phyloP scores from a whole-genome alignment of 1,140 invertebrate genomes.

The Cydia strobilella region DNA sequence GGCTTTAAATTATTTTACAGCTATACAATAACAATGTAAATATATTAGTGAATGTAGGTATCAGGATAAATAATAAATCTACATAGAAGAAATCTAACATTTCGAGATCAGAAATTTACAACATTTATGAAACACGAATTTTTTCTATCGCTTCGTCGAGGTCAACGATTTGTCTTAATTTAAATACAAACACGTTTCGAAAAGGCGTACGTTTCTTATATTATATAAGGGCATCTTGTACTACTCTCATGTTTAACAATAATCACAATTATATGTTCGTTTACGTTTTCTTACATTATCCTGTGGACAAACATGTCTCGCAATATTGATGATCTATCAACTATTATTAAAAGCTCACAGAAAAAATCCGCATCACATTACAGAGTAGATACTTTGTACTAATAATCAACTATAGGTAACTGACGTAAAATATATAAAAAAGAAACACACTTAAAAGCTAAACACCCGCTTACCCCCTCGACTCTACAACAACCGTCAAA shows the following conservation, averaged over 20 bases:
- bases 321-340: slow-evolving; percentile 15
- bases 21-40: slow-evolving; percentile 77
- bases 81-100: slow-evolving; percentile 74
- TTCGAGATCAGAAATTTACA: slow-evolving; percentile 67
- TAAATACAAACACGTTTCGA: slow-evolving; percentile 48
- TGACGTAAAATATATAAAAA: slow-evolving; percentile 62
- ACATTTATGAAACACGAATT: slow-evolving; percentile 54
- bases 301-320: slow-evolving; percentile 15
- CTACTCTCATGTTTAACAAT: slow-evolving; percentile 28
- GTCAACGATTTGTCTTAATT: slow-evolving; percentile 28
- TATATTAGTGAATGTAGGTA: slow-evolving; percentile 61
- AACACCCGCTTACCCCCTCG: slow-evolving; percentile 55
- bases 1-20: slow-evolving; percentile 65
- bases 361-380: slow-evolving; percentile 40
- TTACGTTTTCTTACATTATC: slow-evolving; percentile 26
- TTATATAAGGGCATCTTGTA: slow-evolving; percentile 26
- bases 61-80: slow-evolving; percentile 71
- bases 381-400: slow-evolving; percentile 60
- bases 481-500: slow-evolving; percentile 60
- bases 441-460: slow-evolving; percentile 52
- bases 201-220: slow-evolving; percentile 42
- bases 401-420: slow-evolving; percentile 57
- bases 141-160: slow-evolving; percentile 36
- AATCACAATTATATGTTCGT: slow-evolving; percentile 41
- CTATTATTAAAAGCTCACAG: slow-evolving; percentile 36